Percentiles rank a stretch among this genome's conserved stretches.
phyloP scores from a whole-genome alignment of 2,113 vertebrate genomes.

The Takifugu bimaculatus region DNA sequence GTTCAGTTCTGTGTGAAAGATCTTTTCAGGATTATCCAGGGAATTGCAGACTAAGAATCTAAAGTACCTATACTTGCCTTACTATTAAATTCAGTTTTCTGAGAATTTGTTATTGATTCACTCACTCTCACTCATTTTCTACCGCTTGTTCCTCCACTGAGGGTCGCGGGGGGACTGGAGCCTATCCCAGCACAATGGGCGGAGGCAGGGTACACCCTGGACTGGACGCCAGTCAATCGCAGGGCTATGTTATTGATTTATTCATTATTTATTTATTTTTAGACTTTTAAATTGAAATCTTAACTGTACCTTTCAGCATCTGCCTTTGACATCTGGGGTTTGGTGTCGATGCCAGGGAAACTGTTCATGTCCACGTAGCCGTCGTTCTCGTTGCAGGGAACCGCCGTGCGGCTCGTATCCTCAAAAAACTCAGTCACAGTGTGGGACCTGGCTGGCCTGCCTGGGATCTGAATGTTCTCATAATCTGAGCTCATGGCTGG shows the following conservation, averaged over 20 bases:
- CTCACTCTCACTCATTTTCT: not conserved
- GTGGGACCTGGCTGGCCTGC: conserved; percentile 80
- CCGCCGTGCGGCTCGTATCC: conserved; percentile 80
- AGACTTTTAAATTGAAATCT: not conserved
- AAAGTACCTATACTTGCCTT: not conserved
- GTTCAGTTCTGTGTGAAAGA: not conserved
- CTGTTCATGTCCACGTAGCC: conserved; percentile 99
- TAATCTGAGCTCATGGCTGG: conserved; percentile 94
- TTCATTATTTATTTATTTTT: not conserved
- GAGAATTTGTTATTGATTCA: not conserved
- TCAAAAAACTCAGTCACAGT: conserved; percentile 95
- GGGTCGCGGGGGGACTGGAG: no score
- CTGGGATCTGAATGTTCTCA: conserved; percentile 93
- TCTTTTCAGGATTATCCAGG: conserved; percentile 9
- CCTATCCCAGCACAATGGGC: no score
- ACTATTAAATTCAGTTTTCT: not conserved
- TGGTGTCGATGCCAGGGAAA: conserved; percentile 90
- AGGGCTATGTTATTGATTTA: not conserved
- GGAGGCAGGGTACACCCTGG: no score
- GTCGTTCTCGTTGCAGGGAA: conserved; percentile 86
- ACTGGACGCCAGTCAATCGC: no score
- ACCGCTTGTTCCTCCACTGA: no score
- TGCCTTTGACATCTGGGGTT: conserved; percentile 73
- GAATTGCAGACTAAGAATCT: conserved; percentile 26
- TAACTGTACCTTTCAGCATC: conserved; percentile 89